These are phyloP conservation scores for Drosophila sp. DNA, from an alignment of 1,140 invertebrate genomes.

Conservation along the genomic window DNA sequence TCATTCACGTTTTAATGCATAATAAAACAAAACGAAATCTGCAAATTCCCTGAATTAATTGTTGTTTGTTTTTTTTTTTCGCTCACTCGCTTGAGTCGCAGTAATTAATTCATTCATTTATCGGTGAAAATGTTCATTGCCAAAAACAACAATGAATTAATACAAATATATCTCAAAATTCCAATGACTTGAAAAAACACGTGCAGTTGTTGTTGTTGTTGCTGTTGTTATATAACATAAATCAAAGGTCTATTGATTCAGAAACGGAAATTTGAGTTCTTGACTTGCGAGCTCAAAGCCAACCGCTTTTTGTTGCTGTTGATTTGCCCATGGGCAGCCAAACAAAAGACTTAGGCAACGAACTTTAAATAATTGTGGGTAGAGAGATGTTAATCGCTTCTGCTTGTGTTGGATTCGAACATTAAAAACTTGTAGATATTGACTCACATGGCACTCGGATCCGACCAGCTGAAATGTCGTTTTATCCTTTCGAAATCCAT, in stretches of 20 bases:
- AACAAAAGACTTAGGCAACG: constrained; percentile 75
- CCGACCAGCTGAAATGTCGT: constrained; percentile 80
- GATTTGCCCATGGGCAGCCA: constrained; percentile 15
- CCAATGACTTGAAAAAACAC: constrained; percentile 21
- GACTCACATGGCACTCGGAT: constrained; percentile 82
- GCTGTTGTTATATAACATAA: constrained; percentile 38
- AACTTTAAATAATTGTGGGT: constrained; percentile 49
- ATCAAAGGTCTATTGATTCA: constrained; percentile 22
- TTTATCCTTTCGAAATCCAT: constrained; percentile 80
- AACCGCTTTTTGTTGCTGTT: constrained; percentile 44
- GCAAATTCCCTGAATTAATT: constrained; percentile 20
- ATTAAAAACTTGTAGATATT: constrained; percentile 30
- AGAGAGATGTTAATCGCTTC: constrained; percentile 28
- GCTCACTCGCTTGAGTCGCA: constrained; percentile 2
- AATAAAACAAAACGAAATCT: background rate
- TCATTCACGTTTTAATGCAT: constrained; percentile 41
- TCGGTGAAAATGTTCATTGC: constrained; percentile 12
- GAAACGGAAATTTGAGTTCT: constrained; percentile 48
- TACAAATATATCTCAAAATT: constrained; percentile 23
- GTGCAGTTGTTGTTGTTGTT: constrained; percentile 10
- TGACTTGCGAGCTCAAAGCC: constrained; percentile 48
- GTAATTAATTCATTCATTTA: constrained; percentile 45
- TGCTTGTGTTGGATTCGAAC: constrained; percentile 1
- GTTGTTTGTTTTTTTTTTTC: constrained; percentile 6
- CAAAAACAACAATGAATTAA: constrained; percentile 19